A percentile compares a stretch with the other conserved stretches of the same genome.
Conservation (phyloP, 2,113 vertebrate genomes). For the Rafetus swinhoei region DNA sequence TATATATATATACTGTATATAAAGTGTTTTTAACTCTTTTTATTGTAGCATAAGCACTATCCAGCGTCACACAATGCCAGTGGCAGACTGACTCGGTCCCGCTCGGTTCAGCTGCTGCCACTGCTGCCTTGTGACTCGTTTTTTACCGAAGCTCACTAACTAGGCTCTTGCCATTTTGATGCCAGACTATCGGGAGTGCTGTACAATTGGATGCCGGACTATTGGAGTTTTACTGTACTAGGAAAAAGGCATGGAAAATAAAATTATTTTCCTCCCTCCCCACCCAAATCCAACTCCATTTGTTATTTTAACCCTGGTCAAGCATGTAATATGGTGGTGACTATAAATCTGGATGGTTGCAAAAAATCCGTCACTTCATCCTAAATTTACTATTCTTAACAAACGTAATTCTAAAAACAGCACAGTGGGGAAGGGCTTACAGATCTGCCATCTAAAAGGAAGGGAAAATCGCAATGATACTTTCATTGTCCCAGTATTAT, state of each 20-base stretch:
- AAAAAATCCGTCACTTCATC: constrained; percentile 60
- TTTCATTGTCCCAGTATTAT: neutral
- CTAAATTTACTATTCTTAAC: constrained; percentile 46
- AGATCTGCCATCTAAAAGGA: neutral
- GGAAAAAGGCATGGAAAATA: neutral
- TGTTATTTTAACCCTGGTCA: constrained; percentile 70
- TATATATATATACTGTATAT: too few species aligned
- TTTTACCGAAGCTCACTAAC: too few species aligned
- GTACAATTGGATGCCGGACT: too few species aligned
- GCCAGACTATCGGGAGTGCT: too few species aligned
- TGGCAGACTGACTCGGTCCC: too few species aligned
- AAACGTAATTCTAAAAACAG: constrained; percentile 68
- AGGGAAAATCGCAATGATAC: neutral
- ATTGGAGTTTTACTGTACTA: neutral
- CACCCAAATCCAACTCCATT: constrained; percentile 41
- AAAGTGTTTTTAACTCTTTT: too few species aligned
- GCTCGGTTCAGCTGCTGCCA: too few species aligned
- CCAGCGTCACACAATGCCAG: too few species aligned
- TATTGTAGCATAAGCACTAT: too few species aligned
- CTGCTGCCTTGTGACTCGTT: too few species aligned
- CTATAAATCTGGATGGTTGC: constrained; percentile 51
- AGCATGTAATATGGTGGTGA: constrained; percentile 60
- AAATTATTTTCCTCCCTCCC: neutral
- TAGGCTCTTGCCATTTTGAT: too few species aligned
- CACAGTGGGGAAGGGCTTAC: neutral